Conservation (phyloP, 2,113 vertebrate species). For the Isichthys henryi region DNA sequence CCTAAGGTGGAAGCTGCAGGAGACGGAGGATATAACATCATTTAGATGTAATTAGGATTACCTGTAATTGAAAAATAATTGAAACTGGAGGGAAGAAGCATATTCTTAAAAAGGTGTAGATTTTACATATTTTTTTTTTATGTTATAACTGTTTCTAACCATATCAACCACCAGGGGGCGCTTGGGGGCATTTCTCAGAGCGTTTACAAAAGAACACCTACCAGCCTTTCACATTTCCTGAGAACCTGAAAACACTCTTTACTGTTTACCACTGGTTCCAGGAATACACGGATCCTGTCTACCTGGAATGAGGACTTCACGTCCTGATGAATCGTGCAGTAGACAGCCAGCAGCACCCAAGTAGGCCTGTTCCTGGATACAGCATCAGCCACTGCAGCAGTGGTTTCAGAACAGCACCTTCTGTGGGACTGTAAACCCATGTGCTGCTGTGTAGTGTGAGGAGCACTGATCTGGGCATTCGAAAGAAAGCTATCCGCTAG, state of each 20-base stretch:
- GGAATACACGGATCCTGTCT: slow-evolving; percentile 59
- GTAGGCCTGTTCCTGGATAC: slow-evolving; percentile 63
- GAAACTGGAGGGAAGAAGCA: too few species aligned
- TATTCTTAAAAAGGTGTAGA: neutral
- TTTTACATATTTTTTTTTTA: neutral
- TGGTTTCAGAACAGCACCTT: slow-evolving; percentile 22
- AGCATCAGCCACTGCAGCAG: slow-evolving; percentile 62
- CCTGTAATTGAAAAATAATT: too few species aligned
- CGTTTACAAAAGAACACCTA: slow-evolving; percentile 11
- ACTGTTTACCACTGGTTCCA: slow-evolving; percentile 47
- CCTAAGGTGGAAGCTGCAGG: neutral
- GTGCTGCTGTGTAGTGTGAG: neutral
- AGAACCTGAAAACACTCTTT: neutral
- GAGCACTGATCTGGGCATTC: too few species aligned
- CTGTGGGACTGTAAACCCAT: neutral
- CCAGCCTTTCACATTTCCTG: neutral
- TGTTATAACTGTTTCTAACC: neutral
- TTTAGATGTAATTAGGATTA: too few species aligned
- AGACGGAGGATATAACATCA: neutral
- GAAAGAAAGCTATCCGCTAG: too few species aligned
- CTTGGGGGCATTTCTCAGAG: neutral
- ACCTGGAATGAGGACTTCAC: slow-evolving; percentile 60
- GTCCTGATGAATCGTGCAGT: slow-evolving; percentile 75
- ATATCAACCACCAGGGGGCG: neutral
- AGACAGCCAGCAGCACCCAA: slow-evolving; percentile 65